phyloP scores from a whole-genome alignment of 2,113 vertebrate genomes.

The Stegastes partitus region DNA sequence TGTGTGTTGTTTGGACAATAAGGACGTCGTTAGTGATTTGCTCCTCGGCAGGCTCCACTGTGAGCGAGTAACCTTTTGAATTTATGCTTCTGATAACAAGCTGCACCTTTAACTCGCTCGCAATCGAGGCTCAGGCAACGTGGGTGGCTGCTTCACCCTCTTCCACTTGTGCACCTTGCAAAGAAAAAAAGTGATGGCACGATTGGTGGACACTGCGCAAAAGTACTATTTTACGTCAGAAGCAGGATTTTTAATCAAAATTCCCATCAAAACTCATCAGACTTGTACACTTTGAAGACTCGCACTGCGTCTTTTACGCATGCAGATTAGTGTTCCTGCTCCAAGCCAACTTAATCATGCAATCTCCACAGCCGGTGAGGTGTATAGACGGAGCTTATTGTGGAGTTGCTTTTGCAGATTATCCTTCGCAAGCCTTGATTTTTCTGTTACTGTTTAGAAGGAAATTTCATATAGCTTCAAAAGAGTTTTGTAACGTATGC shows the following conservation, averaged over 20 bases:
- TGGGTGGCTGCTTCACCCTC: not conserved
- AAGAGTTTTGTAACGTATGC: not conserved
- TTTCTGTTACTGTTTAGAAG: not conserved
- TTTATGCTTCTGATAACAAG: not conserved
- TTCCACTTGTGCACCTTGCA: not conserved
- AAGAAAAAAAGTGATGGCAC: constrained; percentile 8
- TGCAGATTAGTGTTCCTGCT: not conserved
- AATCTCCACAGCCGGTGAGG: not conserved
- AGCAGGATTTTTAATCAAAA: not conserved
- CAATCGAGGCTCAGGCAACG: not conserved
- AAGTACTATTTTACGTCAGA: not conserved
- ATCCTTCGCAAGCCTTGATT: not conserved
- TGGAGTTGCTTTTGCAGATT: constrained; percentile 5
- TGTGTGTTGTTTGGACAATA: not conserved
- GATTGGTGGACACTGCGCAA: constrained; percentile 10
- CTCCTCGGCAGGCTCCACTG: not conserved
- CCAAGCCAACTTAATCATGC: not conserved
- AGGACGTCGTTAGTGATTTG: not conserved
- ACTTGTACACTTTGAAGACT: not conserved
- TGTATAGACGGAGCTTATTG: not conserved
- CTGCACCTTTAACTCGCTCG: not conserved
- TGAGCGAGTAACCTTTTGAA: not conserved
- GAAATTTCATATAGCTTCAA: not conserved
- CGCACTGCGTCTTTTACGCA: constrained; percentile 24
- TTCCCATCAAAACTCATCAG: not conserved